Base-by-base conservation (phyloP, 2,113 vertebrate species). In the Seriola quinqueradiata region DNA sequence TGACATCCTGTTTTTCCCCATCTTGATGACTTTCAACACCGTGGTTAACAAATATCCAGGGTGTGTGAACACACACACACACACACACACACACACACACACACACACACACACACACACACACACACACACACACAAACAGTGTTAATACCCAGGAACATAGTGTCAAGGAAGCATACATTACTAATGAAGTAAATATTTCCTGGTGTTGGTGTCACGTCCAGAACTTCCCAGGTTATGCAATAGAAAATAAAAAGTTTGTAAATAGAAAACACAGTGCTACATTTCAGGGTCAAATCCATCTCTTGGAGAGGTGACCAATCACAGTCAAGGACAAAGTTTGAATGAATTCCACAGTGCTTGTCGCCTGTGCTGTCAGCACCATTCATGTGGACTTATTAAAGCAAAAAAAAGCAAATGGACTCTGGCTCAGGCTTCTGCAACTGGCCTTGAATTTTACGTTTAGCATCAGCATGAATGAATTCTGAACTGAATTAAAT, bases 191-290 rank as follows among this genome's bases (percentile, higher is more conserved):
- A 77, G 66, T 60, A 74, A 89, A 85, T 65, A 86, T 80, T 93
- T 87, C 88, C 86, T 84, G 68, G 16, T 73, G 57, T 57, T 80
- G n/a, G n/a, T n/a, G 60, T 84, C 23, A 19, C 64, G 60, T 72
- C 4, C 16, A 48, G 21, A 74, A 12, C 0, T 55, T 74, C 70
- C 66, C 5, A 1, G 21, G 4, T 90, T 71, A 28, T 25, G 81
- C 75, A 90, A 92, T 2, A 11, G 11, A 64, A 68, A 50, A 36
- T 57, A 16, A 68, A n/a, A 34, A 59, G n/a, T 23, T 36, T 10
- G 14, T 10, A 64, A 64, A 74, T 36, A 66, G 3, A 36, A 50
- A 71, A 75, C 28, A 63, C 13, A 57, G 23, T 4, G 2, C 16
- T 55, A 0, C 0, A 2, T 69, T 75, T 57, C 72, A 79, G 11